A percentile compares a stretch with the other conserved stretches of the same genome.
These are phyloP conservation scores for Cephalotes varians DNA, from an alignment of 2,888 invertebrate species.

Conservation along the genomic window DNA sequence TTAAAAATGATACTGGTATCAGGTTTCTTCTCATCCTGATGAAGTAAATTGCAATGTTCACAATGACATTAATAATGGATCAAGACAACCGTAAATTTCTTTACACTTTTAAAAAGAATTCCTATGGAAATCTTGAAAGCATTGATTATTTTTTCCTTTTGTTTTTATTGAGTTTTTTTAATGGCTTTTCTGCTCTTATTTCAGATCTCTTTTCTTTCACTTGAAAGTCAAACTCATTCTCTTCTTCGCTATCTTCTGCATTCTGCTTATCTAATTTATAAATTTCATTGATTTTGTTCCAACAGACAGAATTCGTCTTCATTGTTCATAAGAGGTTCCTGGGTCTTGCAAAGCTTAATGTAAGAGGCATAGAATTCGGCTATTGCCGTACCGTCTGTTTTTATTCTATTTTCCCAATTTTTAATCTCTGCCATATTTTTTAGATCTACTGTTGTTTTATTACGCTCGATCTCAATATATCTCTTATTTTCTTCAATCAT, in stretches of 20 bases:
- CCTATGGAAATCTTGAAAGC: no score
- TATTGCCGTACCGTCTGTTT: constrained; percentile 89
- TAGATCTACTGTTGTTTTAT: constrained; percentile 90
- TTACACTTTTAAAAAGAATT: no score
- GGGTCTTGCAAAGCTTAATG: constrained; percentile 88
- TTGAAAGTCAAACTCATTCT: constrained; percentile 45
- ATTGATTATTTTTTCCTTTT: constrained; percentile 24
- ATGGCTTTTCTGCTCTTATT: constrained; percentile 81
- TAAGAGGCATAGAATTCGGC: constrained; percentile 90
- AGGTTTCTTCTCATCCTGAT: no score
- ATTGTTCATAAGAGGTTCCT: constrained; percentile 89
- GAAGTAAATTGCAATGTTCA: no score
- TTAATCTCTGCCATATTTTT: constrained; percentile 88
- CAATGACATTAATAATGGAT: no score
- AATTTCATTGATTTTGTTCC: constrained; percentile 87
- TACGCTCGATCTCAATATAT: constrained; percentile 89
- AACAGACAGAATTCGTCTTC: constrained; percentile 90
- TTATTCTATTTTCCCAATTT: constrained; percentile 88
- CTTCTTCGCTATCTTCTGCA: constrained; percentile 63
- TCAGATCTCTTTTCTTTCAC: constrained; percentile 76
- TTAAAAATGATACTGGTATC: no score
- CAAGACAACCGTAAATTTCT: no score
- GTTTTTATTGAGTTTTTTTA: constrained; percentile 78
- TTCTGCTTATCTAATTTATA: constrained; percentile 83
- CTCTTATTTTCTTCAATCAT: constrained; percentile 89